These are phyloP conservation scores for Diachasmimorpha longicaudata DNA, from an alignment of 1,140 invertebrate genomes.

Conservation along the genomic window DNA sequence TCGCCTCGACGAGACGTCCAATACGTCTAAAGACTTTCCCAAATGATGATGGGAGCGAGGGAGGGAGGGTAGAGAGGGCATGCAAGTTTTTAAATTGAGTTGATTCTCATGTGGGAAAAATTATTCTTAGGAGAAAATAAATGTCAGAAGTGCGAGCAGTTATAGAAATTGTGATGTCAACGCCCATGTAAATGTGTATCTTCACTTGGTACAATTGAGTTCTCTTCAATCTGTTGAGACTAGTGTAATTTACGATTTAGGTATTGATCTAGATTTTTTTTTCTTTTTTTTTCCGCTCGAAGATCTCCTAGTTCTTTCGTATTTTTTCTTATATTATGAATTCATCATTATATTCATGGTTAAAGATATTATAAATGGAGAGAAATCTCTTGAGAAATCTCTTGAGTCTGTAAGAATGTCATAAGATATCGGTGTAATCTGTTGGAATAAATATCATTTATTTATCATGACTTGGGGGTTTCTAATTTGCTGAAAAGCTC, in stretches of 20 bases:
- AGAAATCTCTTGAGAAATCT: not conserved
- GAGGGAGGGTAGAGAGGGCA: not conserved
- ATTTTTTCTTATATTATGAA: not conserved
- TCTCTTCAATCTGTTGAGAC: not conserved
- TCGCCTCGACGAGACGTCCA: not conserved
- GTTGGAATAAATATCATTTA: constrained; percentile 48
- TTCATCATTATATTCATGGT: not conserved
- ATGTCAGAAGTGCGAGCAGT: not conserved
- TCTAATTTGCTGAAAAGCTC: too few species aligned
- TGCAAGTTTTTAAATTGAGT: not conserved
- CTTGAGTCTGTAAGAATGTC: not conserved
- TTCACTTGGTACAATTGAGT: not conserved
- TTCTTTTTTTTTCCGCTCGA: not conserved
- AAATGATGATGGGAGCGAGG: not conserved
- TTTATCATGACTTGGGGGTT: constrained; percentile 39
- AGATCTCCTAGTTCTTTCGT: not conserved
- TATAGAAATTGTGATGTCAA: constrained; percentile 30
- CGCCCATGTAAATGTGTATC: constrained; percentile 24
- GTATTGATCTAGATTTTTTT: not conserved
- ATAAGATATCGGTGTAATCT: not conserved
- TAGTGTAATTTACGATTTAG: not conserved
- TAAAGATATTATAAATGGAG: not conserved
- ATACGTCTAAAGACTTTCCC: not conserved
- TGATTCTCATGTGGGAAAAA: not conserved
- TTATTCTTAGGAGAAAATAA: not conserved